These are phyloP conservation scores for Palaemon carinicauda DNA, from an alignment of 1,140 invertebrate genomes.

Conservation along the genomic window DNA sequence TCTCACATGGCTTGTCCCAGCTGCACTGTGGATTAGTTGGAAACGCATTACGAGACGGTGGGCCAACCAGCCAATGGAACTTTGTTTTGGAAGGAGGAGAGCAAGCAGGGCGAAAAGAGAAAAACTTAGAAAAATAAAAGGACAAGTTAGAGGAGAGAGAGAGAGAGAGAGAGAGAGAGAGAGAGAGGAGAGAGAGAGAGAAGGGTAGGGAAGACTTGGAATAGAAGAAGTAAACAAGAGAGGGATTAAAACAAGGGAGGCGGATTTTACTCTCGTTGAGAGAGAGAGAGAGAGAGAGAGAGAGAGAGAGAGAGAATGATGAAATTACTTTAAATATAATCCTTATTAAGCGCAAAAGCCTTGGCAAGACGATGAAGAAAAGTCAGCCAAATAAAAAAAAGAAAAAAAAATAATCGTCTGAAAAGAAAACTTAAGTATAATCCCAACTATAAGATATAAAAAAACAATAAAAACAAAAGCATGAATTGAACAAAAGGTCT, in stretches of 20 bases:
- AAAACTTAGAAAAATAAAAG: neutral
- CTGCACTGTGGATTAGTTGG: neutral
- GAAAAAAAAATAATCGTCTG: neutral
- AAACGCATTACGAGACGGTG: neutral
- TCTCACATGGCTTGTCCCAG: neutral
- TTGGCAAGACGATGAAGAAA: no score
- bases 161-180: conserved; percentile 11
- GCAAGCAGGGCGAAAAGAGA: neutral
- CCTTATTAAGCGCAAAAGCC: no score
- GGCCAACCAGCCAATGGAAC: neutral
- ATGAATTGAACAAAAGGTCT: neutral
- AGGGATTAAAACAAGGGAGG: neutral
- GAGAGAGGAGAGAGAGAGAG: neutral
- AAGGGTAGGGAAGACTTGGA: neutral
- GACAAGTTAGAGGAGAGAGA: conserved; percentile 6
- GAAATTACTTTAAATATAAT: no score
- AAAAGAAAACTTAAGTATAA: neutral
- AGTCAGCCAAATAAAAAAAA: neutral
- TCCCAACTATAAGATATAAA: neutral
- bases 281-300: neutral
- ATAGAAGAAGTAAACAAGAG: neutral
- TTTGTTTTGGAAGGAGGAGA: neutral
- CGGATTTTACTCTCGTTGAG: neutral
- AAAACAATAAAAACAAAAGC: neutral
- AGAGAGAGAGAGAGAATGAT: neutral